Evolutionary conservation across 2,888 invertebrate species (phyloP).

Genomic region (Chironomus riparius): DNA sequence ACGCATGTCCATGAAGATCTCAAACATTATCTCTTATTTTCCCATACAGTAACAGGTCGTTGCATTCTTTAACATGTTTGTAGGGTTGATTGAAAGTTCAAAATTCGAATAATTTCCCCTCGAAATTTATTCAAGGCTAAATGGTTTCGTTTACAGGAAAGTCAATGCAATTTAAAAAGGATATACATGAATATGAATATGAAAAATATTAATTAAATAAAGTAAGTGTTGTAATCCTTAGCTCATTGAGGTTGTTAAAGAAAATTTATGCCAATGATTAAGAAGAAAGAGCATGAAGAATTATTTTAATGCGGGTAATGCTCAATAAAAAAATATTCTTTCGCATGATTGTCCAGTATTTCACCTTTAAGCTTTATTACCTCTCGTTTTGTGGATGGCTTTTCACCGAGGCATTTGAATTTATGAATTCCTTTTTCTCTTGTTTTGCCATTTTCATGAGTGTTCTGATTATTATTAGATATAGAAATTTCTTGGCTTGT

Average conservation of each 20-base stretch:
- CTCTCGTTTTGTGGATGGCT: neutral
- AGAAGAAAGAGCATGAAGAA: slow-evolving; percentile 8
- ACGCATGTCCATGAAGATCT: slow-evolving; percentile 14
- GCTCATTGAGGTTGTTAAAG: slow-evolving; percentile 5
- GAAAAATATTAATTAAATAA: neutral
- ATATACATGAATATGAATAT: too few species aligned
- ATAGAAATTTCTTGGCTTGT: too few species aligned
- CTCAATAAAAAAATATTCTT: slow-evolving; percentile 8
- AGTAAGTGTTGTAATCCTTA: neutral
- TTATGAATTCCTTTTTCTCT: neutral
- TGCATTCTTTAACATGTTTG: neutral
- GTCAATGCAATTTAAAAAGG: too few species aligned
- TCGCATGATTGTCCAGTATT: slow-evolving; percentile 5
- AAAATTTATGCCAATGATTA: neutral
- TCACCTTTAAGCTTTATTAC: slow-evolving; percentile 3
- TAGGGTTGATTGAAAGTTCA: neutral
- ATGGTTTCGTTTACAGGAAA: neutral
- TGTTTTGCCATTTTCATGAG: too few species aligned
- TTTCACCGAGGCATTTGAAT: neutral
- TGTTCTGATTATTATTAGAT: too few species aligned
- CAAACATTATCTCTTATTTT: too few species aligned
- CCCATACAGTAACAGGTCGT: too few species aligned
- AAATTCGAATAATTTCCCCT: neutral
- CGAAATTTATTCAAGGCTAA: neutral
- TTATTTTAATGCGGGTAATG: slow-evolving; percentile 1